Evolutionary conservation across 2,113 vertebrate genomes (phyloP), one percentile per base, ranked within the genome.

Genomic region (Ramphastos sulfuratus): DNA sequence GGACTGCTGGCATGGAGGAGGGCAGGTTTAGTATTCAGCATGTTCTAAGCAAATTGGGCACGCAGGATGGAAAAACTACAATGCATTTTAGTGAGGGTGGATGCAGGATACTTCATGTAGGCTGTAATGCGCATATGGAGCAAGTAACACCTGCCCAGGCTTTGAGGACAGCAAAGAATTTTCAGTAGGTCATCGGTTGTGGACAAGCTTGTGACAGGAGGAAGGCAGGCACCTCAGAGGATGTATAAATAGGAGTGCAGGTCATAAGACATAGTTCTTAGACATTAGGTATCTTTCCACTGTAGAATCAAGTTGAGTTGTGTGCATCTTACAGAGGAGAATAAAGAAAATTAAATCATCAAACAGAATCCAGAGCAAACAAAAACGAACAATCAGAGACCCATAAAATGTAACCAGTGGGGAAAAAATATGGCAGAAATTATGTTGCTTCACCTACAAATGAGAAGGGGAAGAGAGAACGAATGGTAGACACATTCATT

Each of bases 21-120:
- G 71, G 87, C 80, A 86, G 87, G 74, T 79, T 87, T 87, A 84
- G 73, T 77, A 56, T 74, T 91, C 88, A 94, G 78, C 15, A 42
- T 61, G 61, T 90, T 95, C 95, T 92, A 65, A 93, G 63, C 48
- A 92, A 93, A 77, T 52, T 88, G 60, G 54, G 69, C 54, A 54
- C 56, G 44, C 42, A 67, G 12, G 19, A 11, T 60, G 48, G 71
- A 63, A 93, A 91, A 88, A 31, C 10, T 37, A 67, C 67, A 82
- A 74, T 70, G 15, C 12, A 46, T 76, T 93, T 88, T 64, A 89
- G 21, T 0, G 4, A 85, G 30, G 63, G 10, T 15, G 66, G 87
- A 55, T 23, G 35, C 46, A 80, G 87, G 24, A 30, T 82, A 25
- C 5, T 81, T 85, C n/a, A 30, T 30, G 52, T 64, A 56, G 82